Conservation (phyloP, 2,113 vertebrate genomes). For the Gulo gulo region DNA sequence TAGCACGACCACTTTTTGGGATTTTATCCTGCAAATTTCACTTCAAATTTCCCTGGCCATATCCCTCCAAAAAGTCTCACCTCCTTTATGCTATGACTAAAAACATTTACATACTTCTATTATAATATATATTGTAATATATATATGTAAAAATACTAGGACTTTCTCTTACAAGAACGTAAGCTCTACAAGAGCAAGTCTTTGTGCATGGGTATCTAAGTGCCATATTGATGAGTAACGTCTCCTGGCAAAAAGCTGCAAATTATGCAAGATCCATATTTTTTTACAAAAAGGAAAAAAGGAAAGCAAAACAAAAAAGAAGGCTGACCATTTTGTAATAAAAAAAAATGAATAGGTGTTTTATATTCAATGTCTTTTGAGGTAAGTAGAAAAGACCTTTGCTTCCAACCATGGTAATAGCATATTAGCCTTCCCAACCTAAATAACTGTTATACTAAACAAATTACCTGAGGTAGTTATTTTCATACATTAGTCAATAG, state of each 20-base stretch:
- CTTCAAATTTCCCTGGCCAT: neutral
- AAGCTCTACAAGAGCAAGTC: neutral
- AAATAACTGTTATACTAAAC: neutral
- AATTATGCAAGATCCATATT: neutral
- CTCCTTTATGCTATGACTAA: neutral
- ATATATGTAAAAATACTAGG: neutral
- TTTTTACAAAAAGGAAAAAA: neutral
- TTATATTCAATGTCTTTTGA: neutral
- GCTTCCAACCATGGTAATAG: neutral
- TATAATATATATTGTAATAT: neutral
- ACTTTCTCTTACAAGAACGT: neutral
- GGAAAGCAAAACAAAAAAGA: neutral
- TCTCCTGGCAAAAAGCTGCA: neutral
- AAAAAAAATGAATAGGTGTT: neutral
- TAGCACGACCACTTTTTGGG: neutral
- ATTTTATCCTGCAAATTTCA: neutral
- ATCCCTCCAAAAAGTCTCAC: neutral
- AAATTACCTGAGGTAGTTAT: neutral
- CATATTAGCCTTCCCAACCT: neutral
- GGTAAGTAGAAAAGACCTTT: neutral
- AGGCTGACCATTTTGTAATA: neutral
- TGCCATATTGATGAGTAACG: neutral
- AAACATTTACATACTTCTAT: neutral
- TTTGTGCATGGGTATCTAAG: neutral
- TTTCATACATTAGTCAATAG: constrained; percentile 9